phyloP scores from a whole-genome alignment of 2,888 invertebrate species.

The Scaptodrosophila latifasciaeformis region DNA sequence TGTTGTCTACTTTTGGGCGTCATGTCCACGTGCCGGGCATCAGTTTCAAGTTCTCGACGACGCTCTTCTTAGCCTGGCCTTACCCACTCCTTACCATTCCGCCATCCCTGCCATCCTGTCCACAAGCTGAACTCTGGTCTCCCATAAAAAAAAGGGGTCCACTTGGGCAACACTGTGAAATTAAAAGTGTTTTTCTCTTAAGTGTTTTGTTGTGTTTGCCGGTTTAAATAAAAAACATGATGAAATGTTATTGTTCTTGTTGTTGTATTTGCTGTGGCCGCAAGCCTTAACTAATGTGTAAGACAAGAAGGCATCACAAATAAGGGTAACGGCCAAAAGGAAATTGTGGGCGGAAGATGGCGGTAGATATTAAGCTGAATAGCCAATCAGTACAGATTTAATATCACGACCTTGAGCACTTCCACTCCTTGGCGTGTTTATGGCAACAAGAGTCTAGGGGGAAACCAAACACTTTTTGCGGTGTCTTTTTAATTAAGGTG shows the following conservation, averaged over 20 bases:
- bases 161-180: slow-evolving; percentile 34
- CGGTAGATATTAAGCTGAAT: background rate
- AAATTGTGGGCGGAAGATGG: background rate
- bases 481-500: background rate
- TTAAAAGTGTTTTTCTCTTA: slow-evolving; percentile 59
- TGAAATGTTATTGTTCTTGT: slow-evolving; percentile 13
- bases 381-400: background rate
- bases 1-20: slow-evolving; percentile 24
- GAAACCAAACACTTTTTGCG: slow-evolving; percentile 17
- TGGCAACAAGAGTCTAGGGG: background rate
- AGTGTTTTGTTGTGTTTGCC: slow-evolving; percentile 61
- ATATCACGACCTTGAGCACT: background rate
- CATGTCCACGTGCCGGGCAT: slow-evolving; percentile 64
- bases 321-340: no score
- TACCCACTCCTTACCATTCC: background rate
- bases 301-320: slow-evolving; percentile 46
- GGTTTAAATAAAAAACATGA: slow-evolving; percentile 19
- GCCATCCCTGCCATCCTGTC: background rate
- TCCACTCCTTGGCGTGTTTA: no score
- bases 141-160: slow-evolving; percentile 29
- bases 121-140: no score
- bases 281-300: slow-evolving; percentile 55
- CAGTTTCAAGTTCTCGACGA: slow-evolving; percentile 55
- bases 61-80: background rate
- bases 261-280: slow-evolving; percentile 32